A percentile compares a stretch with the other conserved stretches of the same genome.
phyloP scores from a whole-genome alignment of 2,888 invertebrate genomes.

The Perizoma affinitatum region DNA sequence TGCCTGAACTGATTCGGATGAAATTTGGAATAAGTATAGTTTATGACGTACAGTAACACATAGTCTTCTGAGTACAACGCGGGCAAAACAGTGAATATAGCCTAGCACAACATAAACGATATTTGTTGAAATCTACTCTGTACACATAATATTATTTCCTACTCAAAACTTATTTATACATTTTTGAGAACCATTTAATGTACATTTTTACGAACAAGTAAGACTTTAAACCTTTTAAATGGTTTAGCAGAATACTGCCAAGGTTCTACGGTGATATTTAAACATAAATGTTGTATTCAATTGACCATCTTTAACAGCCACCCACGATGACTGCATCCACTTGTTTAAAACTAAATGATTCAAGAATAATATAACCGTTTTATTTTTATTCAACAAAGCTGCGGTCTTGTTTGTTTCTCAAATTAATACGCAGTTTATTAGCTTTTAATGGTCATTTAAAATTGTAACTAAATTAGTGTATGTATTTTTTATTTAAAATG shows the following conservation, averaged over 20 bases:
- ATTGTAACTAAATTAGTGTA: constrained; percentile 9
- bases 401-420: constrained; percentile 8
- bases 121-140: no score
- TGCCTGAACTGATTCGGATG: no score
- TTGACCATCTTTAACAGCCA: constrained; percentile 44
- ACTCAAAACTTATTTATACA: background rate
- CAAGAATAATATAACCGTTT: constrained; percentile 1
- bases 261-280: constrained; percentile 32
- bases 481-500: background rate
- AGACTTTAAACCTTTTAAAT: constrained; percentile 26
- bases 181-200: background rate
- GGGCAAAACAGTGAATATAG: no score
- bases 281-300: constrained; percentile 41
- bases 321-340: constrained; percentile 49
- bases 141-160: no score
- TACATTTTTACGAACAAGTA: constrained; percentile 8
- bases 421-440: constrained; percentile 4
- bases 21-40: no score
- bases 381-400: constrained; percentile 4
- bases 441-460: constrained; percentile 5
- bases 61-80: no score
- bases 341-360: constrained; percentile 21
- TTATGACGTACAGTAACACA: no score
- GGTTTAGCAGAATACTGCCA: constrained; percentile 40
- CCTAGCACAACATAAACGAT: no score